Conservation (phyloP, 2,888 invertebrate genomes). For the Tipula lateralis region DNA sequence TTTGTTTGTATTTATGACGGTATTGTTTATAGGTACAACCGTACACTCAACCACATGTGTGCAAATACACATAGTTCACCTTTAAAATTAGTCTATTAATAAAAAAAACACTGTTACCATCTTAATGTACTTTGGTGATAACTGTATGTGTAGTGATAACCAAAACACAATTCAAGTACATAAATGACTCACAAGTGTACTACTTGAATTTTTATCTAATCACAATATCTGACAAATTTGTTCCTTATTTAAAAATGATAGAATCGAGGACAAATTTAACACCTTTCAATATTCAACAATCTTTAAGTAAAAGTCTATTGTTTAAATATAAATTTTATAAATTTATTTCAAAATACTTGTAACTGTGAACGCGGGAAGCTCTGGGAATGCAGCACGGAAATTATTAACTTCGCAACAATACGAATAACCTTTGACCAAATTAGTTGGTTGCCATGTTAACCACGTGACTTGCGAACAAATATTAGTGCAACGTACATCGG, state of each 20-base stretch:
- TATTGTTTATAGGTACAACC: neutral
- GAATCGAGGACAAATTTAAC: too few species aligned
- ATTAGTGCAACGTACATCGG: constrained; percentile 40
- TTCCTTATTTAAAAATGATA: neutral
- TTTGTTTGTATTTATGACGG: too few species aligned
- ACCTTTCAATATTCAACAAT: too few species aligned
- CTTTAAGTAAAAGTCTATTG: too few species aligned
- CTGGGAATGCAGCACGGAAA: constrained; percentile 34
- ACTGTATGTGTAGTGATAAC: neutral
- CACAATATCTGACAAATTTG: neutral
- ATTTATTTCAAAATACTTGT: constrained; percentile 37
- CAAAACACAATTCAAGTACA: neutral
- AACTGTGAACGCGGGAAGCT: constrained; percentile 32
- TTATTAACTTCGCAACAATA: constrained; percentile 46
- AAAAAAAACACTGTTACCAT: neutral
- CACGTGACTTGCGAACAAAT: constrained; percentile 41
- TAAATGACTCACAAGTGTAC: neutral
- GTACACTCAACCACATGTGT: neutral
- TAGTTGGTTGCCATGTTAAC: constrained; percentile 39
- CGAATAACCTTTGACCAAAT: constrained; percentile 40
- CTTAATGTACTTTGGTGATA: too few species aligned
- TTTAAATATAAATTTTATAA: neutral
- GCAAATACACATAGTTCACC: neutral
- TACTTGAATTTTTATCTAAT: neutral
- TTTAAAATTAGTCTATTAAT: neutral